A percentile compares a stretch with the other conserved stretches of the same genome.
phyloP scores from a whole-genome alignment of 2,797 vertebrate species.

The Morelia viridis region DNA sequence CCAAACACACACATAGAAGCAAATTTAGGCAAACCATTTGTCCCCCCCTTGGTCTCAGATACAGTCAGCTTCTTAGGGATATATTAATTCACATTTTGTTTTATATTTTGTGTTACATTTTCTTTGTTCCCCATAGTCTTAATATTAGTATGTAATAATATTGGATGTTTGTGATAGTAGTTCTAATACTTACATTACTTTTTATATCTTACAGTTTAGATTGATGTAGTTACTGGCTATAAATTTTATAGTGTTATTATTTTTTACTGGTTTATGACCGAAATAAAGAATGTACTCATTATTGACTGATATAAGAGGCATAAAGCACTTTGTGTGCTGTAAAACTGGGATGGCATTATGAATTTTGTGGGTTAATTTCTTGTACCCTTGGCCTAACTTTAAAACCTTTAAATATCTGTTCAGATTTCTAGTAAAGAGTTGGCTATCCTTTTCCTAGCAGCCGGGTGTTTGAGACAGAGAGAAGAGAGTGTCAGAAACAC shows the following conservation, averaged over 20 bases:
- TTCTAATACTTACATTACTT: not conserved
- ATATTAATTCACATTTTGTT: not conserved
- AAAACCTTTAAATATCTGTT: not conserved
- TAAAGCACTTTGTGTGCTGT: not conserved
- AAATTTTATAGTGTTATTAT: not conserved
- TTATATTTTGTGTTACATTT: not conserved
- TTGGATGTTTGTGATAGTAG: not conserved
- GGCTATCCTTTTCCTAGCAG: too few species aligned
- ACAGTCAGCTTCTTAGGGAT: too few species aligned
- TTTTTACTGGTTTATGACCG: not conserved
- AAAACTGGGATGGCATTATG: not conserved
- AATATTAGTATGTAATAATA: not conserved
- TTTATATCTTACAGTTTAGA: not conserved
- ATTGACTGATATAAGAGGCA: not conserved
- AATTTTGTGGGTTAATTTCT: not conserved
- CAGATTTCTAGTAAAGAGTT: too few species aligned
- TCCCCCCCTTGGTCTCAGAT: not conserved
- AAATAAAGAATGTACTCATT: not conserved
- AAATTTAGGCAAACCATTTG: not conserved
- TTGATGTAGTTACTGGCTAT: not conserved
- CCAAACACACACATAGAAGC: not conserved
- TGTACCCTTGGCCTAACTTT: not conserved
- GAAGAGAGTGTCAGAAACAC: too few species aligned
- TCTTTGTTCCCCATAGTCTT: not conserved
- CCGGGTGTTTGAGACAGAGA: too few species aligned